These are phyloP conservation scores for Danio tinwini DNA, from an alignment of 2,797 vertebrate genomes.

Conservation along the genomic window DNA sequence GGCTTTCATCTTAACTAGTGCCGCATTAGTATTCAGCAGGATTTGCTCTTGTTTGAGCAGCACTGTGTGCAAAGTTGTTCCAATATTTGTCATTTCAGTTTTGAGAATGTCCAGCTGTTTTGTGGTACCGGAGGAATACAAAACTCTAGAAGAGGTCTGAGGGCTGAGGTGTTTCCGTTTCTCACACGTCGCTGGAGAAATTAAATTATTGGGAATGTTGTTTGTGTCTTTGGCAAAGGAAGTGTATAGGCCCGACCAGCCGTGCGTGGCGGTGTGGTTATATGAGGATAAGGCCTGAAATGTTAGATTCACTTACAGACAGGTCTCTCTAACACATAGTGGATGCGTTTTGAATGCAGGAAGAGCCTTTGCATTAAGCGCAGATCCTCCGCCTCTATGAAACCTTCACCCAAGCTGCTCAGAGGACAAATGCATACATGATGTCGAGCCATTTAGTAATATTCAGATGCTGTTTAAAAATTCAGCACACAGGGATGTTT, in stretches of 20 bases:
- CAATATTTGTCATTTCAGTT: slow-evolving; percentile 47
- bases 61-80: slow-evolving; percentile 37
- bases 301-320: slow-evolving; percentile 40
- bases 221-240: slow-evolving; percentile 42
- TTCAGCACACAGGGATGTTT: slow-evolving; percentile 10
- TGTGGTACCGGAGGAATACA: slow-evolving; percentile 11
- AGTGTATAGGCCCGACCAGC: not conserved
- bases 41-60: slow-evolving; percentile 45
- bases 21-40: slow-evolving; percentile 23
- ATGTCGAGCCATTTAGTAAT: slow-evolving; percentile 3
- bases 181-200: slow-evolving; percentile 13
- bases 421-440: slow-evolving; percentile 14
- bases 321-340: not conserved
- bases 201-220: slow-evolving; percentile 38
- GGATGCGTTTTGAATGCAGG: slow-evolving; percentile 15
- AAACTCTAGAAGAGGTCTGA: slow-evolving; percentile 18
- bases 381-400: not conserved
- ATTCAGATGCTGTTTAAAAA: slow-evolving; percentile 14
- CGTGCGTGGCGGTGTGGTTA: slow-evolving; percentile 10
- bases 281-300: slow-evolving; percentile 43
- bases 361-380: slow-evolving; percentile 16
- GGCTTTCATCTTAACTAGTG: slow-evolving; percentile 19
- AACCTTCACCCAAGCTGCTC: slow-evolving; percentile 20
- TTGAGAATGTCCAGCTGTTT: slow-evolving; percentile 41
- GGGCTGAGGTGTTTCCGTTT: not conserved